Evolutionary conservation across 2,888 invertebrate species (phyloP).

Genomic region (Thera obeliscata): DNA sequence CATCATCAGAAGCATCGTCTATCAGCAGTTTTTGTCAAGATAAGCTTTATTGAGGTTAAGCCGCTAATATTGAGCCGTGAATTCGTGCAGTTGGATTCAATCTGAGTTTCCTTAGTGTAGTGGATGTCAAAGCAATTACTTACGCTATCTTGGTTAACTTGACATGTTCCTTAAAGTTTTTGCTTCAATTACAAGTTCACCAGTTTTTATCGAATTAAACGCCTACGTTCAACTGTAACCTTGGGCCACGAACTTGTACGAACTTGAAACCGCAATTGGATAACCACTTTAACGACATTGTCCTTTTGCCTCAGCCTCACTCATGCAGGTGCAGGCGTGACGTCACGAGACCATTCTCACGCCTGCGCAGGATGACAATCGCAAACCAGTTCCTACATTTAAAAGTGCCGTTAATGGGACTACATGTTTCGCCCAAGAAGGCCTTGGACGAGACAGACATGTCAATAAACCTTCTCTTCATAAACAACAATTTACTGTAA

Average conservation of each 20-base stretch:
- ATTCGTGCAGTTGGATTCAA: not conserved
- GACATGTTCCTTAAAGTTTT: not conserved
- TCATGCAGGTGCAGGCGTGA: conserved; percentile 75
- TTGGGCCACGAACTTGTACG: conserved; percentile 62
- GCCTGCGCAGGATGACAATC: conserved; percentile 74
- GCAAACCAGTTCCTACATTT: conserved; percentile 74
- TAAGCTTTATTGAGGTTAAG: too few relatives aligned
- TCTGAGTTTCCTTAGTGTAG: not conserved
- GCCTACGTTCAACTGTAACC: conserved; percentile 47
- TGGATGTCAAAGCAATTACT: not conserved
- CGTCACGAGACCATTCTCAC: conserved; percentile 79
- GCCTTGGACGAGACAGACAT: conserved; percentile 30
- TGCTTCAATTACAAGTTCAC: not conserved
- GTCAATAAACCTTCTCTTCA: conserved; percentile 27
- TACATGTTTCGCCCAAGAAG: conserved; percentile 52
- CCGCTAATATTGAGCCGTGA: not conserved
- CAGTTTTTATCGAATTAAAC: conserved; percentile 36
- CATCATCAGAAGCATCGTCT: not conserved
- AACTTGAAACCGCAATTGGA: conserved; percentile 74
- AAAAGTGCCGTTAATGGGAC: conserved; percentile 76
- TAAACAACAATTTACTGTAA: conserved; percentile 14
- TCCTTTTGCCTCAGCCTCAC: conserved; percentile 65
- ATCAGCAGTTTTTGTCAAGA: not conserved
- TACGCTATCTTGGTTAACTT: not conserved
- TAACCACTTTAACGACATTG: conserved; percentile 69